Percentiles rank a stretch among this genome's conserved stretches.
phyloP scores from a whole-genome alignment of 2,113 vertebrate genomes.

The Lepus europaeus region DNA sequence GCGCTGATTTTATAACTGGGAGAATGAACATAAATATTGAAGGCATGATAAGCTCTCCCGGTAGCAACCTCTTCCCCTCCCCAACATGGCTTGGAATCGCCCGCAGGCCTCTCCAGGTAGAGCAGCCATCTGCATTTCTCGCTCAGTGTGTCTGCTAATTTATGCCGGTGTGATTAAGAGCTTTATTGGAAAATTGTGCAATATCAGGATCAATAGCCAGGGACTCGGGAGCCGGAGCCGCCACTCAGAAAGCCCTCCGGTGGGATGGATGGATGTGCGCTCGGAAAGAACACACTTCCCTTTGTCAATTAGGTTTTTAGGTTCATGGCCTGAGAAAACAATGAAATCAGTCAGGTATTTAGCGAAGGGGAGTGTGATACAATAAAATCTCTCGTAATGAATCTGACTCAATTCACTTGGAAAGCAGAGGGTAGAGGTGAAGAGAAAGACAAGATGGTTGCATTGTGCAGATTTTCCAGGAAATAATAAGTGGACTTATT shows the following conservation, averaged over 20 bases:
- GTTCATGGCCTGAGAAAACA: constrained; percentile 72
- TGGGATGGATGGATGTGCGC: constrained; percentile 31
- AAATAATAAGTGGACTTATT: constrained; percentile 62
- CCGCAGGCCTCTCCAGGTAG: constrained; percentile 45
- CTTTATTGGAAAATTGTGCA: constrained; percentile 69
- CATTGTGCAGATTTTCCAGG: constrained; percentile 26
- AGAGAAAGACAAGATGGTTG: constrained; percentile 52
- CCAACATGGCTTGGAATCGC: not conserved
- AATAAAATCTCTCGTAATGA: constrained; percentile 63
- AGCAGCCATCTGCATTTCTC: constrained; percentile 41
- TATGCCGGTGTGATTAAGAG: constrained; percentile 63
- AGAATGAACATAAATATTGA: constrained; percentile 70
- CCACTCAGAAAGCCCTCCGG: not conserved
- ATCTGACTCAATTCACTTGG: constrained; percentile 53
- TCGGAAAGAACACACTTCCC: constrained; percentile 61
- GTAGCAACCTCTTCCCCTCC: constrained; percentile 35
- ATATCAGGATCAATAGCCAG: constrained; percentile 63
- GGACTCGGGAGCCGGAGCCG: constrained; percentile 45
- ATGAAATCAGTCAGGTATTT: constrained; percentile 78
- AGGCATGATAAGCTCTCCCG: constrained; percentile 59
- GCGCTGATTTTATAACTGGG: constrained; percentile 62
- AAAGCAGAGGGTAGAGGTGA: constrained; percentile 56
- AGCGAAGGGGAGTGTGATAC: constrained; percentile 57
- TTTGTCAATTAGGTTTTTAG: constrained; percentile 67
- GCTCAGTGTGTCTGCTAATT: constrained; percentile 49